Base-by-base conservation (phyloP, 2,797 vertebrate species). In the Columba guinea region DNA sequence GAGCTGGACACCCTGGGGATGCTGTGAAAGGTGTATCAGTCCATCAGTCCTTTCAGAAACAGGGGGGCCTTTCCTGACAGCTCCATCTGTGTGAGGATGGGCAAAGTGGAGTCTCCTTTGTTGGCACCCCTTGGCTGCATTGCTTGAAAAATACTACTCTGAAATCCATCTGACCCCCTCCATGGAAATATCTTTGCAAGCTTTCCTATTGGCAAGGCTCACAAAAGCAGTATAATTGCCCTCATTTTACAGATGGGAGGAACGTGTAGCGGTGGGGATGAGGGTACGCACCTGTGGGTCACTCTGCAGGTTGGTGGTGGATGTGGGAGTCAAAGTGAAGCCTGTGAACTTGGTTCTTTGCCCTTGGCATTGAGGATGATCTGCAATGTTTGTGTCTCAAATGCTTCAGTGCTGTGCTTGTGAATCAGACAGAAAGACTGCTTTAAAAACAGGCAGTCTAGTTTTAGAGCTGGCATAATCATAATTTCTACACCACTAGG, bases 401-500 rank as follows among this genome's bases (percentile, higher is more conserved):
- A 73, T n/a, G 35, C 52, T 86, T 94, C 77, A 32, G 41, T 30
- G 51, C 75, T 39, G 59, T 73, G 79, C 69, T 87, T 79, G 52
- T 76, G 85, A 88, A 93, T 67, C 28, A 51, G 71, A 34, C 65
- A 73, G 79, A 91, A 78, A 69, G 74, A 16, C 44, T 91, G 70
- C 74, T 94, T 76, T 87, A 79, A 79, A 87, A 90, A 35, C 78
- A 90, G 49, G 44, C 89, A 71, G 52, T 81, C 75, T 92, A 22
- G 81, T 85, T 94, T 92, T 81, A 93, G 71, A 93, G 71, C 84
- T 85, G 52, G 79, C 79, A 65, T 92, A 85, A 91, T 93, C 62
- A 89, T 75, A 84, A 78, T 96, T 96, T 85, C 68, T 94, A 39
- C 0, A 0, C 73, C 64, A 90, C 71, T 71, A 84, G 84, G 80